These are phyloP conservation scores for Drosophila percnosoma DNA, from an alignment of 2,888 invertebrate genomes.

Conservation along the genomic window DNA sequence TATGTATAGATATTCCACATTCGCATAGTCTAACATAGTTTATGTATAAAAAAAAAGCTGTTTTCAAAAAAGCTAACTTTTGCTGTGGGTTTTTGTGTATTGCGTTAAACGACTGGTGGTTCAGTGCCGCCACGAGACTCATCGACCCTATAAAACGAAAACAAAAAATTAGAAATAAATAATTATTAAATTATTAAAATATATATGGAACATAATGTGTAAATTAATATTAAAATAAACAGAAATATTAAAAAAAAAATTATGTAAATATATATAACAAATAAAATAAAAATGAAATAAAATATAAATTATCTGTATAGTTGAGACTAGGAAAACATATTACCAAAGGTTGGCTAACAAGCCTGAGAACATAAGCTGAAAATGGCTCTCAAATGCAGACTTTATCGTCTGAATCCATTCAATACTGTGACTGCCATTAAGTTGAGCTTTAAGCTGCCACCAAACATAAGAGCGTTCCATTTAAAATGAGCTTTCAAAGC, in stretches of 20 bases:
- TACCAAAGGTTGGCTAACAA: not conserved
- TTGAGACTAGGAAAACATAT: not conserved
- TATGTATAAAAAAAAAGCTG: constrained; percentile 35
- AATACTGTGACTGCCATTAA: not conserved
- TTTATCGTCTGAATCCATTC: not conserved
- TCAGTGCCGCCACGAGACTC: constrained; percentile 83
- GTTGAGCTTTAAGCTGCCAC: constrained; percentile 2
- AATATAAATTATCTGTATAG: not conserved
- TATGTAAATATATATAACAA: not conserved
- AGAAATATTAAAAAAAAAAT: not conserved
- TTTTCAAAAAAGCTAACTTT: constrained; percentile 62
- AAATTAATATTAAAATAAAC: not conserved
- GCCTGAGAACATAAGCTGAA: not conserved
- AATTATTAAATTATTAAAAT: constrained; percentile 23
- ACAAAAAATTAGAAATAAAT: constrained; percentile 40
- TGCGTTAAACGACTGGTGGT: constrained; percentile 84
- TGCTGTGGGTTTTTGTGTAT: constrained; percentile 37
- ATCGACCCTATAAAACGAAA: constrained; percentile 65
- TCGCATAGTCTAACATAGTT: constrained; percentile 17
- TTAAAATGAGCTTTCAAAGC: not conserved
- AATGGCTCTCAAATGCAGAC: not conserved
- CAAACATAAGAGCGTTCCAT: not conserved
- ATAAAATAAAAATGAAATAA: not conserved
- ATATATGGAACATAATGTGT: constrained; percentile 15
- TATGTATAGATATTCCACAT: constrained; percentile 17